A percentile compares a stretch with the other conserved stretches of the same genome.
phyloP scores from a whole-genome alignment of 2,113 vertebrate genomes.

The rat (Rattus norvegicus) region DNA sequence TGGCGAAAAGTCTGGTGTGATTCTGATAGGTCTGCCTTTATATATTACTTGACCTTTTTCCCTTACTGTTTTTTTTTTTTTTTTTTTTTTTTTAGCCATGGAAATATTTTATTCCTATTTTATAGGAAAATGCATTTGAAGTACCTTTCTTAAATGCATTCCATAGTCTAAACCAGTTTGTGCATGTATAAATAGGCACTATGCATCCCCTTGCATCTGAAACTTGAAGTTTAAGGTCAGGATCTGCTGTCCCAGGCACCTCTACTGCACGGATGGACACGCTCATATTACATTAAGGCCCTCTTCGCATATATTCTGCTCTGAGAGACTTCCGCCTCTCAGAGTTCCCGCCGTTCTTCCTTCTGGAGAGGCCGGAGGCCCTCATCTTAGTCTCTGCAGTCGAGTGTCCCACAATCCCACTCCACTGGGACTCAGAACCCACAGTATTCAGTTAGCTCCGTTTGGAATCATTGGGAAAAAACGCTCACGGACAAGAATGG shows the following conservation, averaged over 20 bases:
- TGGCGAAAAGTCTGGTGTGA: no score
- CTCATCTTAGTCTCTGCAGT: slow-evolving; percentile 51
- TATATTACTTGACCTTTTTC: no score
- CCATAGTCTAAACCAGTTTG: neutral
- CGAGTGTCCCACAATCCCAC: slow-evolving; percentile 57
- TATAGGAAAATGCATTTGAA: slow-evolving; percentile 35
- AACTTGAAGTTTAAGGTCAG: slow-evolving; percentile 63
- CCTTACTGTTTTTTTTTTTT: no score
- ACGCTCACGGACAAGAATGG: slow-evolving; percentile 55
- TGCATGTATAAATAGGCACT: neutral
- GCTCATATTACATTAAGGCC: slow-evolving; percentile 64
- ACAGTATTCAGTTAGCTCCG: slow-evolving; percentile 71
- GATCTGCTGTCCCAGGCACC: neutral
- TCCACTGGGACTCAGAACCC: slow-evolving; percentile 56
- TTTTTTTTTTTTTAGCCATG: no score
- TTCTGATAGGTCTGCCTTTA: no score
- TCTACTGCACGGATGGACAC: slow-evolving; percentile 37
- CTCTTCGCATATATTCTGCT: slow-evolving; percentile 64
- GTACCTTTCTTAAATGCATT: slow-evolving; percentile 2
- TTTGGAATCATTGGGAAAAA: slow-evolving; percentile 71
- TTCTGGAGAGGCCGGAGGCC: slow-evolving; percentile 65
- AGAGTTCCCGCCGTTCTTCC: no score
- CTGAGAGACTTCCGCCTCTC: neutral
- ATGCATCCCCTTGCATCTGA: slow-evolving; percentile 43
- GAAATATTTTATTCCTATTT: slow-evolving; percentile 6